Base-by-base conservation (phyloP, 2,797 vertebrate genomes). In the Lacerta bilineata region DNA sequence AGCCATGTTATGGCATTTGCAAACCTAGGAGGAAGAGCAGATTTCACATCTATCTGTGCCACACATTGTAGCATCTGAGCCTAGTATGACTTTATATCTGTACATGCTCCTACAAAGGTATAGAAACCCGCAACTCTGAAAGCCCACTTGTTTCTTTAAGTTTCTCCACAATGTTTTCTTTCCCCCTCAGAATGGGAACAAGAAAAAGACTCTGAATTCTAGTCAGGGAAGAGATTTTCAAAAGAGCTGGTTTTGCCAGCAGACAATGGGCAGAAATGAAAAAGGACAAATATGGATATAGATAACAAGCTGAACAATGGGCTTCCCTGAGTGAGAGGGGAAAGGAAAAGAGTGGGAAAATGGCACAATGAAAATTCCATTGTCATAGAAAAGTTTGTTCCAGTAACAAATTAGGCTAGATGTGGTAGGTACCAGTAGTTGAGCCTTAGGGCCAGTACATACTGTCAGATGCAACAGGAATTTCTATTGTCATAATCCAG, bases 331-430 rank as follows among this genome's bases (percentile, higher is more conserved):
- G n/a, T 77, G 3, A 33, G 84, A 55, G 39, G 39, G 55, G n/a
- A 23, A 71, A 41, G 17, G 17, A 15, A 66, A 91, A 85, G 64
- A 76, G 88, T 33, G 5, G 69, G 41, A 25, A 90, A 89, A 59
- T 18, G 36, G 7, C 2, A 66, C 75, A 83, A 86, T 59, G 3
- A 84, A 76, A 84, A 66, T 50, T 36, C 9, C 4, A 78, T 80
- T 85, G 79, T 13, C 7, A 0, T 29, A 55, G 50, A 83, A 86
- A 71, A 64, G 76, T 61, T 86, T 76, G 33, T 15, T 82, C 9
- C 29, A 68, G 3, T 29, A 68, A 27, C 15, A 85, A 61, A 76
- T 39, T 64, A 74, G 50, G 71, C 25, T 75, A 75, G 13, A 41
- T 64, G 50, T 85, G 71, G 33, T 39, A 6, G n/a, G 33, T 33